Conservation (phyloP, 2,888 invertebrate genomes). For the Eremobia ochroleuca region DNA sequence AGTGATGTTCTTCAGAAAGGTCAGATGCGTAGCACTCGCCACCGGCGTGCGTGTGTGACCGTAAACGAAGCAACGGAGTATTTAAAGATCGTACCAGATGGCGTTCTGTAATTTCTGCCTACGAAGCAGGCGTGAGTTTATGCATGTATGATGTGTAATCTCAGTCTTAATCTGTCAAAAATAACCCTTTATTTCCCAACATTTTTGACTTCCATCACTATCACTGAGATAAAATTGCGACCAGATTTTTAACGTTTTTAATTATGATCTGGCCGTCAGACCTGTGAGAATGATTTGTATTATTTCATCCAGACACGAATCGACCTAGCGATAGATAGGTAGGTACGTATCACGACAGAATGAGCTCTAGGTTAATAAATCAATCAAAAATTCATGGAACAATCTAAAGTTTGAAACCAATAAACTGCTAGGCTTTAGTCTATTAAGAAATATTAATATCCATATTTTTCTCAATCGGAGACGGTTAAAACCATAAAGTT, state of each 20-base stretch:
- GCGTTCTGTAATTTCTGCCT: neutral
- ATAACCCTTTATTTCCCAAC: neutral
- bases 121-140: too few relatives aligned
- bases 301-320: neutral
- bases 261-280: too few relatives aligned
- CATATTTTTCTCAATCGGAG: neutral
- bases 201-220: neutral
- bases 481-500: neutral
- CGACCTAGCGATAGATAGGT: neutral
- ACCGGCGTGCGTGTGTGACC: neutral
- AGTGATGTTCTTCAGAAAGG: neutral
- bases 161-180: neutral
- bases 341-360: neutral
- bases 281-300: neutral
- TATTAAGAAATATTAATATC: slow-evolving; percentile 1
- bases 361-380: neutral
- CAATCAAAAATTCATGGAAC: neutral
- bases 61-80: neutral
- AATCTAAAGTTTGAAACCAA: neutral
- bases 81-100: neutral
- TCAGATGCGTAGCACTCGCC: neutral
- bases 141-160: too few relatives aligned
- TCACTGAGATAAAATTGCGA: neutral
- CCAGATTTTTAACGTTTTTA: neutral
- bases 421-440: neutral